Conservation (phyloP, 2,113 vertebrate genomes). For the Anhinga anhinga region DNA sequence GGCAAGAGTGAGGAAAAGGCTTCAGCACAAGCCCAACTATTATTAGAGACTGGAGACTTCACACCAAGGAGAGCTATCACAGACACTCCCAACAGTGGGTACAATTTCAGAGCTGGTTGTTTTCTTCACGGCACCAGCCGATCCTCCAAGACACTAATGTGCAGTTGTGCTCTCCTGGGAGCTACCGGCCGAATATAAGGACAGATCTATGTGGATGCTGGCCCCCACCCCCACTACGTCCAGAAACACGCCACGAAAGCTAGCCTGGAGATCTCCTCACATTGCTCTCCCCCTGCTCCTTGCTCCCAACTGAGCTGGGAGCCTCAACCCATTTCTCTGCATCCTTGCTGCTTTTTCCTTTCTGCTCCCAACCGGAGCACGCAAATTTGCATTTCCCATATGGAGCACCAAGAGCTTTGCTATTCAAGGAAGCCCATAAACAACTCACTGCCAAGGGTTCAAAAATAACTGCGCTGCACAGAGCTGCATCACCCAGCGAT, state of each 20-base stretch:
- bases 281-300: not conserved
- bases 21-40: conserved; percentile 7
- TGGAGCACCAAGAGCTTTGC: not conserved
- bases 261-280: fast-evolving
- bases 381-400: not conserved
- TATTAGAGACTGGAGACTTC: not conserved
- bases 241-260: fast-evolving
- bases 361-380: not conserved
- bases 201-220: fast-evolving
- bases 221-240: fast-evolving
- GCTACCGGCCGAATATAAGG: not conserved
- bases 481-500: not conserved
- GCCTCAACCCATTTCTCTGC: not conserved
- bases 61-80: not conserved
- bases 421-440: not conserved
- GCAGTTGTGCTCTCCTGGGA: not conserved
- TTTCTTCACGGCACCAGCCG: not conserved
- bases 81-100: not conserved
- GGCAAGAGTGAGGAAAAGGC: not conserved
- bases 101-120: not conserved
- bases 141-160: not conserved
- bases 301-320: fast-evolving
- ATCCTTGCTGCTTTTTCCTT: not conserved
- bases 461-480: not conserved
- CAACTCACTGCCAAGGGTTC: not conserved